Percentiles rank a stretch among this genome's conserved stretches.
Conservation (phyloP, 2,888 invertebrate species). For the Hybos culiciformis region DNA sequence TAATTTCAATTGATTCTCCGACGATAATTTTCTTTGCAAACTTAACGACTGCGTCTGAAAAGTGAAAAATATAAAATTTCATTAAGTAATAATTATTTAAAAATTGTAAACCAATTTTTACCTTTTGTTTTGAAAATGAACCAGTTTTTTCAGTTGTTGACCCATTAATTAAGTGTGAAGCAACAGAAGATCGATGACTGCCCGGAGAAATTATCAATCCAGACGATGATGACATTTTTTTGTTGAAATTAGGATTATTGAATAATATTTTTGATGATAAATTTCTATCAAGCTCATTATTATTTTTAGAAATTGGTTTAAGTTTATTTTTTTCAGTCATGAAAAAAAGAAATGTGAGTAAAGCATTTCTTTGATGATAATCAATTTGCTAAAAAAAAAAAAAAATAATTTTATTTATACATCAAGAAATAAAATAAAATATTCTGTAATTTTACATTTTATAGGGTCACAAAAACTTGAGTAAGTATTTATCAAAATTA, state of each 20-base stretch:
- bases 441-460: too few relatives aligned
- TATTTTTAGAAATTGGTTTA: neutral
- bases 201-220: too few relatives aligned
- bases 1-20: conserved; percentile 14
- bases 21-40: conserved; percentile 6
- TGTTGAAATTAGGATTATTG: too few relatives aligned
- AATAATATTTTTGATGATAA: neutral
- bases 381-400: conserved; percentile 38
- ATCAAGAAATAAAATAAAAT: conserved; percentile 1
- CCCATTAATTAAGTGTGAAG: conserved; percentile 7
- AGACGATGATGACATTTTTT: too few relatives aligned
- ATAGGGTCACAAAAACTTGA: too few relatives aligned
- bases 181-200: too few relatives aligned
- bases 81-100: neutral
- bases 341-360: conserved; percentile 39
- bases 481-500: too few relatives aligned
- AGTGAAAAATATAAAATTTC: neutral
- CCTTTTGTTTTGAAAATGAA: conserved; percentile 6
- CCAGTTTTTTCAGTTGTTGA: neutral
- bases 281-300: neutral
- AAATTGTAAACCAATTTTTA: neutral
- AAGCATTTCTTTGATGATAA: conserved; percentile 44
- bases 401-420: conserved; percentile 10
- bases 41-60: neutral
- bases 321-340: conserved; percentile 21